These are phyloP conservation scores for Cylas formicarius DNA, from an alignment of 1,140 invertebrate genomes.

Conservation along the genomic window DNA sequence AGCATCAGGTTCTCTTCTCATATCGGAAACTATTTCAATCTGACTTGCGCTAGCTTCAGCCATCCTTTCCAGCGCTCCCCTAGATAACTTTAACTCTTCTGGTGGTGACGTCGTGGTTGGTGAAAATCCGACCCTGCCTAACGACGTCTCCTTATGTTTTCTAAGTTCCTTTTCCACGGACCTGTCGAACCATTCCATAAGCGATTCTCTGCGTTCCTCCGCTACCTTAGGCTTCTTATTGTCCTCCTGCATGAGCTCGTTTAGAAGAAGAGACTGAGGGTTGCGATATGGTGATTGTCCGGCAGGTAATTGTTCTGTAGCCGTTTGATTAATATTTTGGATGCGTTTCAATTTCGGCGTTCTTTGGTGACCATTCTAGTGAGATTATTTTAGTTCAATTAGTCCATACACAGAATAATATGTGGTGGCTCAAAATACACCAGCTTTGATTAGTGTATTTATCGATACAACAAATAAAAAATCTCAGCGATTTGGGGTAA, in stretches of 20 bases:
- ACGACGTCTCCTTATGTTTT: conserved; percentile 21
- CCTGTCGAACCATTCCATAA: conserved; percentile 36
- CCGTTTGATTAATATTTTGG: not conserved
- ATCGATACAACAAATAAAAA: too few relatives aligned
- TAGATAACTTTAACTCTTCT: conserved; percentile 16
- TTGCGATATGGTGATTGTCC: conserved; percentile 3
- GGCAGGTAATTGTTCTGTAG: not conserved
- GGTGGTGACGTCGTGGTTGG: conserved; percentile 9
- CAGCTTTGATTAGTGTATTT: too few relatives aligned
- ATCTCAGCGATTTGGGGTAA: too few relatives aligned
- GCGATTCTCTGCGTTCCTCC: conserved; percentile 21
- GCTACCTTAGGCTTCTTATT: not conserved
- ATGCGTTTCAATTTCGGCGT: conserved; percentile 14
- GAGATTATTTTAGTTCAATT: too few relatives aligned
- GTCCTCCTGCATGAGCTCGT: conserved; percentile 12
- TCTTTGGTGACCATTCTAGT: conserved; percentile 6
- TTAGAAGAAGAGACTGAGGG: conserved; percentile 13
- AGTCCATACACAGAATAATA: too few relatives aligned
- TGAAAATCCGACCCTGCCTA: conserved; percentile 2
- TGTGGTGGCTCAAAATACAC: too few relatives aligned
- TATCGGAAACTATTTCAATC: conserved; percentile 30
- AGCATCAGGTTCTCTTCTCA: conserved; percentile 31
- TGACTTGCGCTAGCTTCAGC: conserved; percentile 32
- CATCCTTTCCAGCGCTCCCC: conserved; percentile 22
- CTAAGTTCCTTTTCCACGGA: conserved; percentile 35